Percentiles rank a stretch among this genome's conserved stretches.
These are phyloP conservation scores for Amphiprion clarkii DNA, from an alignment of 2,797 vertebrate species.

Conservation along the genomic window DNA sequence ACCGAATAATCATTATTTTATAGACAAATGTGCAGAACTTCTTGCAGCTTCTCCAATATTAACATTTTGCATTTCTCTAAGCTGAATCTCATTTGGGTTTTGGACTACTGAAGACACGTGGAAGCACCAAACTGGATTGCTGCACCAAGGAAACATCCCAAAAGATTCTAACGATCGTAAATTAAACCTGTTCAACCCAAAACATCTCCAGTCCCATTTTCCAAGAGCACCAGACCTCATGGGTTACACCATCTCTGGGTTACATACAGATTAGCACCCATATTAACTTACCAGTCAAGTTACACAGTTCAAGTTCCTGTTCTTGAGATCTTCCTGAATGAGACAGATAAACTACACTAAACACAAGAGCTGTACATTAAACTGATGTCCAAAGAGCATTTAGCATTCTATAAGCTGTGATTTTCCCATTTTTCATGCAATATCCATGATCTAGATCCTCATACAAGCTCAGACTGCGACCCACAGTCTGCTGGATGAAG, in stretches of 20 bases:
- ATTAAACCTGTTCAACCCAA: not conserved
- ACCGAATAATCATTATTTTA: too few relatives aligned
- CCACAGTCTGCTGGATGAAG: not conserved
- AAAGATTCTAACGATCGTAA: not conserved
- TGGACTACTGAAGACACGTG: too few relatives aligned
- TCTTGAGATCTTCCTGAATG: not conserved
- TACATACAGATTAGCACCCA: conserved; percentile 5
- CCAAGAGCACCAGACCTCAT: not conserved
- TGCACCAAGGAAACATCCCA: not conserved
- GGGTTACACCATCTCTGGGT: not conserved
- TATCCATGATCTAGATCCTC: not conserved
- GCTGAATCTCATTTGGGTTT: too few relatives aligned
- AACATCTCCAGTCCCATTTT: not conserved
- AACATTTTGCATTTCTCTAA: too few relatives aligned
- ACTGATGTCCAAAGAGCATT: not conserved
- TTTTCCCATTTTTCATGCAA: too few relatives aligned
- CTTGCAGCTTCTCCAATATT: too few relatives aligned
- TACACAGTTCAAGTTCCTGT: conserved; percentile 48
- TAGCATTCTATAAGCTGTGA: too few relatives aligned
- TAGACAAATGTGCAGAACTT: too few relatives aligned
- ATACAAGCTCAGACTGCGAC: not conserved
- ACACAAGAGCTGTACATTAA: not conserved
- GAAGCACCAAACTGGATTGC: not conserved
- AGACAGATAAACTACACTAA: not conserved
- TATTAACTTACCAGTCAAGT: conserved; percentile 56